Base-by-base conservation (phyloP, 2,888 invertebrate genomes). In the Leucophora obtusa region DNA sequence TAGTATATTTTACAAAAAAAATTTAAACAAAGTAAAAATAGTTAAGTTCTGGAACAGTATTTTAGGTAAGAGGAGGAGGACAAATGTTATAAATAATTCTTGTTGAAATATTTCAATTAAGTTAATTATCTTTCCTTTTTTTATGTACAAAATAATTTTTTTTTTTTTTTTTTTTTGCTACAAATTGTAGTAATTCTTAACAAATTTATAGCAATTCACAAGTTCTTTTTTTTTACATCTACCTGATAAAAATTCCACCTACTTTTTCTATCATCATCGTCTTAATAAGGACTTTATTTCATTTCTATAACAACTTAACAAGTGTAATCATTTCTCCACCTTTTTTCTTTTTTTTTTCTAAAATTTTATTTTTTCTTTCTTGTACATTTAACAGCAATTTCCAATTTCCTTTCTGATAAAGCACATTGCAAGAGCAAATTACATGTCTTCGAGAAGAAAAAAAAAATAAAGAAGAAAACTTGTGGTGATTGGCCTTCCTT, bases 371-470 rank as follows among this genome's bases (percentile, higher is more conserved):
- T 24, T 54, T 11, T 38, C 18, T 35, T 43, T 18, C 38, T 86
- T 84, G 60, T 66, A 79, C 71, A 70, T 77, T 81, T 82, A 85
- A 85, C 83, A 87, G 86, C 88, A 88, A 88, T 89, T 89, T 88
- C 87, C 88, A 88, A 88, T 88, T 89, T 88, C 88, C 88, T 89
- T 89, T 88, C 86, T 87, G 89, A 88, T 89, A 86, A 88, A 88
- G 89, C 88, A 88, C 88, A 88, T 87, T 83, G 86, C 87, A 88
- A 88, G 88, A 88, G 88, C 87, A 88, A 88, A 88, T 88, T 88
- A 88, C 85, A 88, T 87, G 83, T 82, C 76, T 84, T 82, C 71
- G 65, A 73, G 51, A 18, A 51, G n/a, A 18, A 63, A 50, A 33
- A 53, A 58, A 69, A 54, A 50, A 10, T 51, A 51, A 56, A 0